phyloP scores from a whole-genome alignment of 2,113 vertebrate genomes.

The Stegostoma tigrinum region DNA sequence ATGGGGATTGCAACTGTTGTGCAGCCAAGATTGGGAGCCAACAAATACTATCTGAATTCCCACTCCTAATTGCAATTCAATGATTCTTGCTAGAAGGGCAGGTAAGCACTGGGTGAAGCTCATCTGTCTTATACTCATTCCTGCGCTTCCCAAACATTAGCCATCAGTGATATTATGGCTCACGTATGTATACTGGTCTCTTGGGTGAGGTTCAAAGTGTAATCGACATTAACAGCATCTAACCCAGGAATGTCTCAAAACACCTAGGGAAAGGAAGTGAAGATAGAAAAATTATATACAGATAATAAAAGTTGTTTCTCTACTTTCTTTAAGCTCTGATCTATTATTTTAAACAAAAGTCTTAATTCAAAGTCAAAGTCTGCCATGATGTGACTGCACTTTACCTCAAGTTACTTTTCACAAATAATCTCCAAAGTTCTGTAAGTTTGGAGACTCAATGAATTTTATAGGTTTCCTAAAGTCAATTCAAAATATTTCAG shows the following conservation, averaged over 20 bases:
- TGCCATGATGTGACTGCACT: background rate
- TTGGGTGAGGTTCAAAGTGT: background rate
- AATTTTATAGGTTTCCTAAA: background rate
- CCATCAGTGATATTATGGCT: background rate
- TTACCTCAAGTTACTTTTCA: background rate
- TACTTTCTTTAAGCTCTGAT: background rate
- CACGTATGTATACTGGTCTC: background rate
- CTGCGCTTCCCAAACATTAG: background rate
- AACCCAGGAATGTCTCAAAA: background rate
- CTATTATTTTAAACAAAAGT: background rate
- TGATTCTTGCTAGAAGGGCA: background rate
- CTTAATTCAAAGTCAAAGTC: background rate
- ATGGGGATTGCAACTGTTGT: background rate
- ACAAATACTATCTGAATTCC: background rate
- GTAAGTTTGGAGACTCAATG: background rate
- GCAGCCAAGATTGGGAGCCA: background rate
- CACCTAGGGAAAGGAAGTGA: background rate
- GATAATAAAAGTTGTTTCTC: conserved; percentile 19
- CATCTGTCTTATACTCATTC: too few species aligned
- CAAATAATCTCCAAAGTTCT: background rate
- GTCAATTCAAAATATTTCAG: background rate
- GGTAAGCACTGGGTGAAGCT: background rate
- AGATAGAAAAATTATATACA: background rate
- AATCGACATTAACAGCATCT: background rate
- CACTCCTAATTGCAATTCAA: background rate